Base-by-base conservation (phyloP, 2,888 invertebrate genomes). In the Palloptera scutellata region DNA sequence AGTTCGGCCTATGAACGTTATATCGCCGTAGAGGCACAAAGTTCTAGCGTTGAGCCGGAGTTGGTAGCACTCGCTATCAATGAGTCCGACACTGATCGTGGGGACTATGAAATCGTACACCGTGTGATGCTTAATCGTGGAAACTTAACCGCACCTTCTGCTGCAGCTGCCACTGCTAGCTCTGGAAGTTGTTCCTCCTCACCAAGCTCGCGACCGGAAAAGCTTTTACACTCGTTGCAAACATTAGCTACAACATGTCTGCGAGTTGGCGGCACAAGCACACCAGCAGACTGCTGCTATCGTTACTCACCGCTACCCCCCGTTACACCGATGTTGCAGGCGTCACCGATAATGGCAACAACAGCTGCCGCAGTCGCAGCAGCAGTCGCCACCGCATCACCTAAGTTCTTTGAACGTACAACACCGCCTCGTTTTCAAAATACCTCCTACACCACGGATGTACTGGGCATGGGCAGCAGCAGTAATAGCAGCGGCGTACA, bases 161-260 rank as follows among this genome's bases (percentile, higher is more conserved):
- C 20, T 20, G 59, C 61, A 11, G 63, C 62, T 57, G 71, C 71
- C 57, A 61, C 69, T n/a, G 73, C 62, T 51, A 72, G 66, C 63
- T 78, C 61, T 10, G 66, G 66, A 70, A 30, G 73, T 65, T 66
- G 75, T 63, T 5, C 76, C 12, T 60, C 69, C n/a, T 63, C 76
- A 8, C 72, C 75, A 3, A 74, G 78, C 9, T 74, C 76, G 0
- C 71, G 68, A 8, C 65, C 79, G 12, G 79, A 80, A 15, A 81
- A 81, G 58, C 78, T 81, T 41, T 70, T 84, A 59, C 81, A 80
- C 69, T 81, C 84, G 45, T 74, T 85, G 67, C 85, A 85, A 73
- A 83, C 84, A 19, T 69, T 85, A 69, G 84, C 84, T 63, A 83
- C 81, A 19, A 84, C 83, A 58, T 72, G 84, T 55, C 75, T 83